Evolutionary conservation across 2,797 vertebrate species (phyloP).

Genomic region (Hozukius guyotensis): DNA sequence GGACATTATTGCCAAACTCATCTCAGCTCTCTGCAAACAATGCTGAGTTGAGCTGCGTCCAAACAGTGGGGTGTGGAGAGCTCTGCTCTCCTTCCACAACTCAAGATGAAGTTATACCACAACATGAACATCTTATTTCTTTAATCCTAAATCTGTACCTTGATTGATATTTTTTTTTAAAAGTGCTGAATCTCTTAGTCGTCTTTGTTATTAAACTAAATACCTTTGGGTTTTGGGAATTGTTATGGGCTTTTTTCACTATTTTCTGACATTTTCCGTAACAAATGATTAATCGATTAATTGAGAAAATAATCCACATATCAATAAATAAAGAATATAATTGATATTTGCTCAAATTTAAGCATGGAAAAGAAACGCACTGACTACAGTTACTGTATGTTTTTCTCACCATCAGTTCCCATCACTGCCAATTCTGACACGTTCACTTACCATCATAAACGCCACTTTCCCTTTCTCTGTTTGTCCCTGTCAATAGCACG

Average conservation of each 20-base stretch:
- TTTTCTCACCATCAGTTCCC: not conserved
- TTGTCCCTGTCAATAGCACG: conserved; percentile 33
- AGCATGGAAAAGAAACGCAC: not conserved
- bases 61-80: conserved; percentile 24
- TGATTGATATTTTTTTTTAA: not conserved
- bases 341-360: not conserved
- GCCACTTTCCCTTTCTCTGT: conserved; percentile 24
- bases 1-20: not conserved
- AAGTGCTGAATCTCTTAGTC: not conserved
- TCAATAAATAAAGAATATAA: not conserved
- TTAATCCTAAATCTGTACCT: not conserved
- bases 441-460: not conserved
- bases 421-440: not conserved
- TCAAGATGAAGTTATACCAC: not conserved
- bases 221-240: not conserved
- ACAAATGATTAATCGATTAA: not conserved
- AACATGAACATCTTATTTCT: not conserved
- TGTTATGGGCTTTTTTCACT: not conserved
- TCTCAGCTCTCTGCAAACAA: conserved; percentile 29
- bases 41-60: conserved; percentile 38
- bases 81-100: not conserved
- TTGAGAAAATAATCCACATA: not conserved
- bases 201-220: not conserved
- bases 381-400: not conserved
- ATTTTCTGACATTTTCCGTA: not conserved